phyloP scores from a whole-genome alignment of 2,888 invertebrate genomes.

The Eudasyphora cyanicolor region DNA sequence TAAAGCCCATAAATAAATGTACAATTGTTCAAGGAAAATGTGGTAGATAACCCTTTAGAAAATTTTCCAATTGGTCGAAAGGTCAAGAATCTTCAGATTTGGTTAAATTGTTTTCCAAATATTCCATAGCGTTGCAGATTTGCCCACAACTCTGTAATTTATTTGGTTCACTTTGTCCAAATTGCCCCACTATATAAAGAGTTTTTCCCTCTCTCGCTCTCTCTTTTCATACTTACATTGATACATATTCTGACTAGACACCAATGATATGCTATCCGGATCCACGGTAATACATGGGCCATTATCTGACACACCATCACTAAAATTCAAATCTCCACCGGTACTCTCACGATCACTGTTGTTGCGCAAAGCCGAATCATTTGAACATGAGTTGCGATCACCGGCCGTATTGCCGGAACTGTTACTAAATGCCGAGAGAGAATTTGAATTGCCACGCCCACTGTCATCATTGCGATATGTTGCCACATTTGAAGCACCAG shows the following conservation, averaged over 20 bases:
- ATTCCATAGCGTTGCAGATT: no score
- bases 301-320: constrained; percentile 83
- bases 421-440: constrained; percentile 80
- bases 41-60: no score
- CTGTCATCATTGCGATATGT: constrained; percentile 86
- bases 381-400: constrained; percentile 91
- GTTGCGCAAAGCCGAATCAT: constrained; percentile 89
- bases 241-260: constrained; percentile 80
- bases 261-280: constrained; percentile 80
- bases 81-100: no score
- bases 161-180: no score
- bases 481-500: constrained; percentile 43
- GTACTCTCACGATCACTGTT: constrained; percentile 90
- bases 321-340: constrained; percentile 88
- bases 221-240: constrained; percentile 77
- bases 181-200: no score
- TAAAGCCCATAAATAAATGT: no score
- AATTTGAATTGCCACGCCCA: constrained; percentile 86
- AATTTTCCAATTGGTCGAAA: no score
- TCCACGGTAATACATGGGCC: constrained; percentile 80
- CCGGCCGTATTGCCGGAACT: constrained; percentile 81
- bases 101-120: no score
- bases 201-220: no score
- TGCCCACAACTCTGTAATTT: no score
- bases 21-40: no score